Evolutionary conservation across 2,797 vertebrate species (phyloP).

Genomic region (Tangara arthus): DNA sequence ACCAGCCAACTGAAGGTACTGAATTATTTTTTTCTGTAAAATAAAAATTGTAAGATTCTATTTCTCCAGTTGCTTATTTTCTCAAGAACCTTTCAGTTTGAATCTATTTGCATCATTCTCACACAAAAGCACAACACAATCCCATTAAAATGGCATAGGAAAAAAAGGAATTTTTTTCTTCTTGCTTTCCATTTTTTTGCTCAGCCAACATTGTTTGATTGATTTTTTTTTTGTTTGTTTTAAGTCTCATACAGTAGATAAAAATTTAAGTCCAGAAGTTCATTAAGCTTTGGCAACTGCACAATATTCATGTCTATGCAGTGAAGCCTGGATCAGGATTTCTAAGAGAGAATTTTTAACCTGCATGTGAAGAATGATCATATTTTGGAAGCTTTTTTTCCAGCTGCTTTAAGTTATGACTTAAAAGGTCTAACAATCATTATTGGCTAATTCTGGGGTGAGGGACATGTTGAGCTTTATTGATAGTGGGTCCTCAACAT

Average conservation of each 20-base stretch:
- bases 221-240: not conserved
- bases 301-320: not conserved
- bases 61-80: not conserved
- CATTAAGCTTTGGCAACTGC: not conserved
- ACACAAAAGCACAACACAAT: not conserved
- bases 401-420: not conserved
- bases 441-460: not conserved
- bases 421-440: not conserved
- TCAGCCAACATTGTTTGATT: not conserved
- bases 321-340: not conserved
- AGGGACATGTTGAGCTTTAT: not conserved
- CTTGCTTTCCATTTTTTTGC: not conserved
- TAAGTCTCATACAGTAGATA: not conserved
- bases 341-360: not conserved
- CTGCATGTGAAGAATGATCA: not conserved
- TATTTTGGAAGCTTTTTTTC: not conserved
- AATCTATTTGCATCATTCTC: not conserved
- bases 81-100: not conserved
- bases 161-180: not conserved
- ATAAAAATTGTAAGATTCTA: not conserved
- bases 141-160: not conserved
- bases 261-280: not conserved
- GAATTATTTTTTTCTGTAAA: not conserved
- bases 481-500: not conserved
- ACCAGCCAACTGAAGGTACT: not conserved